Conservation (phyloP, 2,888 invertebrate genomes). For the Leptinotarsa haldemani region DNA sequence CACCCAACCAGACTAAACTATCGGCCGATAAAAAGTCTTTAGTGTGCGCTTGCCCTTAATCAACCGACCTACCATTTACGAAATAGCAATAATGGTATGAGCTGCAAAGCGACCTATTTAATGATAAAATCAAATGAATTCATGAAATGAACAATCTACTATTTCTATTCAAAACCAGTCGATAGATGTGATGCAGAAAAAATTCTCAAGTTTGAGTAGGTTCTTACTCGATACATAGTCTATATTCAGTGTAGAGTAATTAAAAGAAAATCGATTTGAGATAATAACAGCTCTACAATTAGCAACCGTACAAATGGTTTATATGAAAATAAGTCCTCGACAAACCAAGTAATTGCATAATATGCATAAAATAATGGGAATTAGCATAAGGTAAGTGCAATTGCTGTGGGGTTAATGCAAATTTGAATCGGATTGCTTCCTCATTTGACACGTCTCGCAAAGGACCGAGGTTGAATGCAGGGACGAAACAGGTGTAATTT, state of each 20-base stretch:
- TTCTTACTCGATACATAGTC: neutral
- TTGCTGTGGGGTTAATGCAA: slow-evolving; percentile 51
- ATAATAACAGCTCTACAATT: slow-evolving; percentile 22
- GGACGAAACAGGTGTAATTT: neutral
- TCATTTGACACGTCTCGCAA: slow-evolving; percentile 53
- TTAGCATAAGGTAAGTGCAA: slow-evolving; percentile 49
- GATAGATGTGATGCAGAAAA: no score
- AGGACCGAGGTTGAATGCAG: slow-evolving; percentile 14
- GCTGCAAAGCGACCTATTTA: no score
- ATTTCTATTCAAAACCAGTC: no score
- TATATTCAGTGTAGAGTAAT: slow-evolving; percentile 9
- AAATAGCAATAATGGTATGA: no score
- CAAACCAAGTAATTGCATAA: slow-evolving; percentile 45
- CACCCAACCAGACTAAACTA: no score
- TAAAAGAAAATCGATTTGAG: slow-evolving; percentile 14
- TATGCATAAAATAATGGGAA: slow-evolving; percentile 52
- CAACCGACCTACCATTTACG: no score
- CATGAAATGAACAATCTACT: no score
- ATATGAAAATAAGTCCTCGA: slow-evolving; percentile 36
- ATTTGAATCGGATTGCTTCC: slow-evolving; percentile 52
- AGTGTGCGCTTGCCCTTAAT: no score
- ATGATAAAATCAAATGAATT: no score
- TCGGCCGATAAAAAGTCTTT: no score
- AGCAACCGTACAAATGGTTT: slow-evolving; percentile 34
- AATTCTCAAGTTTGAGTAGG: neutral